These are phyloP conservation scores for Pteruthius melanotis DNA, from an alignment of 2,113 vertebrate species.

Conservation along the genomic window DNA sequence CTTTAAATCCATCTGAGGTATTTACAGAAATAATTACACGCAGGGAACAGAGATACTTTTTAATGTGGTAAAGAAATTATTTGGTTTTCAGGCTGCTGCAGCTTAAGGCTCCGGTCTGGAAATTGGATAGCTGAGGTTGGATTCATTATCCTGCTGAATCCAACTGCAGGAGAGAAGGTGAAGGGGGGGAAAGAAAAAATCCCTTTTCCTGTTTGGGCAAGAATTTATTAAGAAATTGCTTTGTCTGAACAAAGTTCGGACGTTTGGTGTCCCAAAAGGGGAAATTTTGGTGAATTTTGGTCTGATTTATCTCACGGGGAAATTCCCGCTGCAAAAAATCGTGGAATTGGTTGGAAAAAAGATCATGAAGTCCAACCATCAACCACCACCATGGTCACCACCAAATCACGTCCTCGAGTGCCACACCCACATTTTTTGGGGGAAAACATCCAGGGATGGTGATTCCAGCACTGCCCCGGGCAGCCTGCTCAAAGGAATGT, in stretches of 20 bases:
- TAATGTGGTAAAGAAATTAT: neutral
- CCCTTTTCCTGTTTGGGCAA: neutral
- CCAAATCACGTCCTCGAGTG: neutral
- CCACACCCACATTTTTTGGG: neutral
- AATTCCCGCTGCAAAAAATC: neutral
- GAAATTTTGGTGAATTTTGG: neutral
- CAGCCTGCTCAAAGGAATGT: neutral
- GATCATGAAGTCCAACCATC: neutral
- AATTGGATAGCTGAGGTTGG: neutral
- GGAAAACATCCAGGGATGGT: neutral
- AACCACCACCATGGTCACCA: neutral
- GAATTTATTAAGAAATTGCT: neutral
- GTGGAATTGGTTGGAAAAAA: neutral
- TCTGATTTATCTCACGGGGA: neutral
- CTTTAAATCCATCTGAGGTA: neutral
- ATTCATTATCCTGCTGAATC: neutral
- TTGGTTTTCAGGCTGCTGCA: neutral
- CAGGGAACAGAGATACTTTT: neutral
- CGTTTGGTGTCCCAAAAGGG: neutral
- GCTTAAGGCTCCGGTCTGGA: neutral
- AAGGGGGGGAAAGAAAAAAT: neutral
- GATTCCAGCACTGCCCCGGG: neutral
- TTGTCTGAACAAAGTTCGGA: neutral
- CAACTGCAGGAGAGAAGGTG: neutral
- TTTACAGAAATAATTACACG: neutral